phyloP scores from a whole-genome alignment of 2,113 vertebrate species.

The Myrmecophaga tridactyla region DNA sequence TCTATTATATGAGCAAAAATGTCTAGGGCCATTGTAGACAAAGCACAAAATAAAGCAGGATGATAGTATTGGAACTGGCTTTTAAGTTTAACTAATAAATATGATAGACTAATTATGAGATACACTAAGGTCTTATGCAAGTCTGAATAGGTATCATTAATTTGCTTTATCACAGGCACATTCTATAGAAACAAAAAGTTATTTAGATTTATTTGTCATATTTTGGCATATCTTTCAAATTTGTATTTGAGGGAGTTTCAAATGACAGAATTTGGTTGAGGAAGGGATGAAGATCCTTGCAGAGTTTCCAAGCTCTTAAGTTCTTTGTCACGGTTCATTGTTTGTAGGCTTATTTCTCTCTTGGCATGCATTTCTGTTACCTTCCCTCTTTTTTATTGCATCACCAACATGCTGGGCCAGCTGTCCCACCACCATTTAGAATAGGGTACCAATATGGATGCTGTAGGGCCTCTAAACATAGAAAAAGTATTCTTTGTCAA shows the following conservation, averaged over 20 bases:
- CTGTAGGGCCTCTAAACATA: background rate
- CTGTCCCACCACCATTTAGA: constrained; percentile 69
- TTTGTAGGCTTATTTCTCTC: constrained; percentile 74
- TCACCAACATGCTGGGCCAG: constrained; percentile 69
- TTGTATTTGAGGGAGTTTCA: constrained; percentile 52
- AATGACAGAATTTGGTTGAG: constrained; percentile 46
- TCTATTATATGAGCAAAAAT: background rate
- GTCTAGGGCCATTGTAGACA: background rate
- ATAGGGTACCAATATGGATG: constrained; percentile 27
- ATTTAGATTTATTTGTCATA: background rate
- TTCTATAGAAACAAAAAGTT: background rate
- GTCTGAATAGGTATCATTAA: background rate
- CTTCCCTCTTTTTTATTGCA: constrained; percentile 62
- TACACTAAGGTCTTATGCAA: background rate
- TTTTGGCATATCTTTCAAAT: constrained; percentile 46
- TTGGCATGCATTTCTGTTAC: constrained; percentile 57
- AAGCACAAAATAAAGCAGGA: background rate
- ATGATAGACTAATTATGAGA: background rate
- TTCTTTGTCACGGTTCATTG: constrained; percentile 71
- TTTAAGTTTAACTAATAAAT: background rate
- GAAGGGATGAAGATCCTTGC: background rate
- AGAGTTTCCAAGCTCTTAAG: constrained; percentile 66
- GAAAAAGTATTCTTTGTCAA: background rate
- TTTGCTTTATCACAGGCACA: background rate
- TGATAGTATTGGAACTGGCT: background rate